Conservation (phyloP, 92 coral and sea anemone genomes). For the Isaurus tuberculatus region DNA sequence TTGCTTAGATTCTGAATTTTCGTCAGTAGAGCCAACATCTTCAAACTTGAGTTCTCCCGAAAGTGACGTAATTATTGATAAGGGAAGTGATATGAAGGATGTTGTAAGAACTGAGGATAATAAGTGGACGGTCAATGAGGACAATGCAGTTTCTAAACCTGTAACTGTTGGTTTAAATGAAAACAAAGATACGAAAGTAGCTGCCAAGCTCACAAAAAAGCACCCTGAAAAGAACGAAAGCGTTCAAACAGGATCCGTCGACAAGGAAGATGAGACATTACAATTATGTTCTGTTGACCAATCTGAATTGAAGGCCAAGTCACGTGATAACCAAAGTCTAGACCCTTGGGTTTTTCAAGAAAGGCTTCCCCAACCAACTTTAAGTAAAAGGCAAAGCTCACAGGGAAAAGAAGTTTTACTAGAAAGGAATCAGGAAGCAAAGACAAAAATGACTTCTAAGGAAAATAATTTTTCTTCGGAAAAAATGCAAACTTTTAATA, state of each 20-base stretch:
- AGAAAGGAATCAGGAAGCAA: constrained; percentile 8
- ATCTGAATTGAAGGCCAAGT: constrained; percentile 12
- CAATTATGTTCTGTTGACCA: neutral
- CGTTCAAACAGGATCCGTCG: neutral
- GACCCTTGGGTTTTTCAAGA: constrained; percentile 45
- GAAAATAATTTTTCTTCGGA: neutral
- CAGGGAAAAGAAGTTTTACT: neutral
- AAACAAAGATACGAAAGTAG: neutral
- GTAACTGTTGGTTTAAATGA: neutral
- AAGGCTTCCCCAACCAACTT: neutral
- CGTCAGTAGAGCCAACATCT: neutral
- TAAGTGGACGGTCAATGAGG: neutral
- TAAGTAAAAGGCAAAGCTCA: neutral
- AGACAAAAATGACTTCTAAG: neutral
- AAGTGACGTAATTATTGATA: neutral
- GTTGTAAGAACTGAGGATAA: neutral
- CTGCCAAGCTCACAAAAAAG: neutral
- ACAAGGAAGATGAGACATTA: neutral
- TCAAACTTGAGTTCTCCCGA: neutral
- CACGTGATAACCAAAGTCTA: constrained; percentile 21
- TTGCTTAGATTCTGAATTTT: neutral
- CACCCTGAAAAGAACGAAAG: neutral
- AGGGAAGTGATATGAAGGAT: neutral
- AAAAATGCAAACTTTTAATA: neutral
- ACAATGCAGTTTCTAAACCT: neutral